Base-by-base conservation (phyloP, 2,797 vertebrate genomes). In the Pelobates cultripes region DNA sequence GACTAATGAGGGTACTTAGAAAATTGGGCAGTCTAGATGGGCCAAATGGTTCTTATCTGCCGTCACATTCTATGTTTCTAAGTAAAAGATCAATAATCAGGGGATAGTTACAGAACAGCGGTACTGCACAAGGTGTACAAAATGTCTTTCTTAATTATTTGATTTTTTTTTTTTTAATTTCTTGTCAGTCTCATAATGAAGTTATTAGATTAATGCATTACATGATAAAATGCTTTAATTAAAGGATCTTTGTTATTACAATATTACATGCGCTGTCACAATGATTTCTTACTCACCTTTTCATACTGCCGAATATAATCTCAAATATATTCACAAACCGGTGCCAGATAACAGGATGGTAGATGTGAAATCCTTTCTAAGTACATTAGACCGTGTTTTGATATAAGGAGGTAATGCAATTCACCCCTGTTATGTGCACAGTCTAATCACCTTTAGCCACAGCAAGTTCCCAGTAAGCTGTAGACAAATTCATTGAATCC, bases 391-490 rank as follows among this genome's bases (percentile, higher is more conserved):
- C 5, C 3, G 47, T 51, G 47, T 10, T 28, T 28, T 28, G 28
- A 28, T 28, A 28, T 28, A 28, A 28, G 28, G 28, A 51, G 47
- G 47, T 3, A 10, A 51, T 10, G 47, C 47, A 10, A 51, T 51
- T 1, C 2, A 3, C 47, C 47, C 47, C 47, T 3, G 47, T 51
- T 10, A 10, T 28, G 28, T 28, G 28, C 28, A 10, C 47, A 51
- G 3, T 51, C 28, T 28, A 2, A 51, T 51, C 47, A 2, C 47
- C 3, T 5, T 51, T 4, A 68, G 10, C 43, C 66, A 47, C 77
- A 66, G 71, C 76, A 51, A 28, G 70, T 63, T 51, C 73, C 70
- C 63, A 60, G 61, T 67, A 60, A 60, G 69, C 60, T n/a, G 68
- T 64, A 43, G 4, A 14, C 14, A 45, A 82, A 44, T 63, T 73